Conservation (phyloP, 2,797 vertebrate genomes). For the Sternarchorhynchus goeldii region DNA sequence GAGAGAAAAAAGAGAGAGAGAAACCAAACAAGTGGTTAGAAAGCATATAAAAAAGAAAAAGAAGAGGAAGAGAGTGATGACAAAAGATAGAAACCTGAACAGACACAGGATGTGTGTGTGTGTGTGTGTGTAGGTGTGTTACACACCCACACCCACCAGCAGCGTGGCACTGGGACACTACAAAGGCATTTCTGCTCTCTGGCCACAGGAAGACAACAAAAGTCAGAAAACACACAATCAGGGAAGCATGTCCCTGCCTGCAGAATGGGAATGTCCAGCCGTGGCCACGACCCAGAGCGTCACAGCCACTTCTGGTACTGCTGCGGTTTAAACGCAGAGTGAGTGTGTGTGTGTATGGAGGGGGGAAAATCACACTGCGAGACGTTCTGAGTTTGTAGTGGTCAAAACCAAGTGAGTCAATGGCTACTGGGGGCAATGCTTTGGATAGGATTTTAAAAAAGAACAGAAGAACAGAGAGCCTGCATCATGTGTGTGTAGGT, state of each 20-base stretch:
- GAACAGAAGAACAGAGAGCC: not conserved
- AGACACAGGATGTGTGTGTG: not conserved
- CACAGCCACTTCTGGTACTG: conserved; percentile 31
- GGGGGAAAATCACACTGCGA: conserved; percentile 3
- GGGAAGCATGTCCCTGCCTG: conserved; percentile 28
- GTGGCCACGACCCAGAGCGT: conserved; percentile 13
- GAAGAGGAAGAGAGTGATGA: conserved; percentile 15
- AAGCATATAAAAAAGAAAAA: not conserved
- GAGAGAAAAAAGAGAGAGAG: conserved; percentile 46
- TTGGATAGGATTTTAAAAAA: conserved; percentile 20
- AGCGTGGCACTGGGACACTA: not conserved
- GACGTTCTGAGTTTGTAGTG: conserved; percentile 29
- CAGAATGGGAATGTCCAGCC: conserved; percentile 29
- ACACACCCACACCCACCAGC: conserved; percentile 6
- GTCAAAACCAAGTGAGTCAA: not conserved
- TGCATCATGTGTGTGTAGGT: not conserved
- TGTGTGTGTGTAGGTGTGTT: too few species aligned
- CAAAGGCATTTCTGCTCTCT: not conserved
- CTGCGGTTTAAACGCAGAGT: conserved; percentile 7
- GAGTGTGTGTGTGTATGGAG: conserved; percentile 22
- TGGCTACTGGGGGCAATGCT: not conserved
- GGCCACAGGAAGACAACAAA: conserved; percentile 19
- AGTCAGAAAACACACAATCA: conserved; percentile 41
- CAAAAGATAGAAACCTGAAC: not conserved
- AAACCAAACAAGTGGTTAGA: not conserved